These are phyloP conservation scores for Pachyuromys duprasi DNA, from an alignment of 2,797 vertebrate species.

Conservation along the genomic window DNA sequence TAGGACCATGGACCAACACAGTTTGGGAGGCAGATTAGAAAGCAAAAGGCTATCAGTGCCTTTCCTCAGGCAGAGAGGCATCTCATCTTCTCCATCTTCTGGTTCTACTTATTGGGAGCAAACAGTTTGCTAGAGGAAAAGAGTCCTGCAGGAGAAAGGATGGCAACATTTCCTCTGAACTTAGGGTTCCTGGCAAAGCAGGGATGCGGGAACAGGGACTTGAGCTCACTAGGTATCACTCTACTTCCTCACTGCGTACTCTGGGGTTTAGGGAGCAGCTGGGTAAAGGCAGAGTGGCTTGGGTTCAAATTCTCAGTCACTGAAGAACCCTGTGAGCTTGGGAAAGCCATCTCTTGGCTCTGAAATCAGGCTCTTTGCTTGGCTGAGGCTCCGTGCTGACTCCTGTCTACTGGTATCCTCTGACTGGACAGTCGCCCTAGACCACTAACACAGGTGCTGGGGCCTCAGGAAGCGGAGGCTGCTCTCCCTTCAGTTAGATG, in stretches of 20 bases:
- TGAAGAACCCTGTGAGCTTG: not conserved
- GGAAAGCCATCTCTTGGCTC: not conserved
- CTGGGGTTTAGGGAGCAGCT: not conserved
- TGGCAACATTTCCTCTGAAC: not conserved
- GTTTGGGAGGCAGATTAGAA: constrained; percentile 4
- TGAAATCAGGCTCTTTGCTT: not conserved
- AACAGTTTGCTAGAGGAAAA: not conserved
- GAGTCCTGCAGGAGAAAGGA: not conserved
- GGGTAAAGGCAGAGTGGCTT: not conserved
- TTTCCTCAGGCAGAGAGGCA: not conserved
- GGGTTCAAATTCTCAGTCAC: not conserved
- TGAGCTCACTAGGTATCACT: not conserved
- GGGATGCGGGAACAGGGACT: not conserved
- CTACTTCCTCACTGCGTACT: not conserved
- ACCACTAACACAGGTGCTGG: not conserved
- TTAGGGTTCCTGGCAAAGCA: not conserved
- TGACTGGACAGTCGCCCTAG: not conserved
- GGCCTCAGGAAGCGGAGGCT: not conserved
- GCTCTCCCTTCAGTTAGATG: not conserved
- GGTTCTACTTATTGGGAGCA: not conserved
- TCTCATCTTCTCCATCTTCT: not conserved
- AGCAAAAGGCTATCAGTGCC: not conserved
- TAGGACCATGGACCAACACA: not conserved
- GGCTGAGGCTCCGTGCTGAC: not conserved
- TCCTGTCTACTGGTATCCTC: not conserved